Percentiles rank a stretch among this genome's conserved stretches.
Evolutionary conservation across 2,888 invertebrate species (phyloP).

Genomic region (Cotesia congregata): DNA sequence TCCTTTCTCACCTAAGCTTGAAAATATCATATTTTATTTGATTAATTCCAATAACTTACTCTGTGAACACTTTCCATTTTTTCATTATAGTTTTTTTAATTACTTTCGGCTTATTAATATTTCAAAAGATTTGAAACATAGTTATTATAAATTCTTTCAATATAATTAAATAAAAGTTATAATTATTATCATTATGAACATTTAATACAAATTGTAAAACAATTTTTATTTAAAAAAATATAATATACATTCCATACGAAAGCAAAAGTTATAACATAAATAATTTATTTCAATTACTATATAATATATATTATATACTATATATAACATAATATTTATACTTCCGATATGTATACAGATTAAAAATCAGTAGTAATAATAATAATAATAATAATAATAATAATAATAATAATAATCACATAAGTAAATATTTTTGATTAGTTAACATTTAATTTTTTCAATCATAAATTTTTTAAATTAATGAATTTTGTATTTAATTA

Average conservation of each 20-base stretch:
- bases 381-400: background rate
- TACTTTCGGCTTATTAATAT: background rate
- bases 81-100: background rate
- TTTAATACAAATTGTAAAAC: background rate
- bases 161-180: background rate
- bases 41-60: background rate
- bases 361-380: background rate
- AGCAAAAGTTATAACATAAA: background rate
- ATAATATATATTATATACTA: background rate
- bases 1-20: background rate
- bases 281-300: too few relatives aligned
- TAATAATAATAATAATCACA: background rate
- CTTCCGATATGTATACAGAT: conserved; percentile 23
- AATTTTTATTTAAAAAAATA: background rate
- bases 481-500: background rate
- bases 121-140: background rate
- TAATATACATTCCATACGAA: background rate
- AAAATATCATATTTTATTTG: background rate
- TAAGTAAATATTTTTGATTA: background rate
- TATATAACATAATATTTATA: conserved; percentile 26
- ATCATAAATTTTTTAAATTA: background rate
- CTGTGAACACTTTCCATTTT: background rate
- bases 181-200: background rate
- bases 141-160: background rate
- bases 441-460: background rate